These are phyloP conservation scores for Sciurus niger DNA, from an alignment of 2,113 vertebrate species.

Conservation along the genomic window DNA sequence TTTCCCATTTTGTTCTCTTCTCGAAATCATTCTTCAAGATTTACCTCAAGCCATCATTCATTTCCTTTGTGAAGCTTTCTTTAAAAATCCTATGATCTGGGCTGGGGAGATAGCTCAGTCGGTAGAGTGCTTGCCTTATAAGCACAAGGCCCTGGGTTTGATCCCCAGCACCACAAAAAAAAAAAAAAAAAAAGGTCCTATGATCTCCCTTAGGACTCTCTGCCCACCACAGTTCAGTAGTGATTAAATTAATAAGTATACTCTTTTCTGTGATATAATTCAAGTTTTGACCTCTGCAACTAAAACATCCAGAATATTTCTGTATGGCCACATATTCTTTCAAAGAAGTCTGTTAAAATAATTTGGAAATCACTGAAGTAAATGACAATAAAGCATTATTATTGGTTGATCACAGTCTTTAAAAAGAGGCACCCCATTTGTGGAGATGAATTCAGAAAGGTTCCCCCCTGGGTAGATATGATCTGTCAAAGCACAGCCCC, in stretches of 20 bases:
- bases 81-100: not conserved
- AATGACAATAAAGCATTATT: not conserved
- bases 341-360: constrained; percentile 51
- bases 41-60: not conserved
- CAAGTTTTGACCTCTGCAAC: constrained; percentile 22
- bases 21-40: constrained; percentile 60
- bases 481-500: not conserved
- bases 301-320: constrained; percentile 53
- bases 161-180: too few species aligned
- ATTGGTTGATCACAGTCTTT: constrained; percentile 29
- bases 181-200: not conserved
- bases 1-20: constrained; percentile 47
- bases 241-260: constrained; percentile 31
- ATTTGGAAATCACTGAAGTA: constrained; percentile 48
- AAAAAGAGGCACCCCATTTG: not conserved
- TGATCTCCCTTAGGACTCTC: not conserved
- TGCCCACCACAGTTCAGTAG: not conserved
- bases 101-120: too few species aligned
- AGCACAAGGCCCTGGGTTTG: too few species aligned
- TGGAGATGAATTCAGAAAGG: constrained; percentile 40
- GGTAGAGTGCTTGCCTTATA: too few species aligned
- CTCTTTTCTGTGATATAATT: constrained; percentile 43
- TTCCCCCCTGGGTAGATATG: not conserved
- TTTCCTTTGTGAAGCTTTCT: constrained; percentile 1
- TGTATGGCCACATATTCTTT: constrained; percentile 47